Evolutionary conservation across 1,140 invertebrate genomes (phyloP), one percentile per base, ranked within the genome.

Genomic region (Drosophila athabasca): DNA sequence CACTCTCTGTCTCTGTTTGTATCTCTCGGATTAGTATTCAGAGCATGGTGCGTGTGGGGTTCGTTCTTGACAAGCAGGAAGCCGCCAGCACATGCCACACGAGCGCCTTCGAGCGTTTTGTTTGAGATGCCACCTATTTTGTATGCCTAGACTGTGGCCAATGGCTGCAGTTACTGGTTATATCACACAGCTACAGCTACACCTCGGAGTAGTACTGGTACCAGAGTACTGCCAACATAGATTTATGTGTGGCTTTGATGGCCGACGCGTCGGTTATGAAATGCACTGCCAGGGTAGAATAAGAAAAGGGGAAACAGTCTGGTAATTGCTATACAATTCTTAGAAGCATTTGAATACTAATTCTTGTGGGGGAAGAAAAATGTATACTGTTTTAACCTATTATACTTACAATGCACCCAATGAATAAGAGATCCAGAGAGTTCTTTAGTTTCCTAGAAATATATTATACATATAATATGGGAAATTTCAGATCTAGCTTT

Each of bases 11-110:
- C 65, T 82, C 50, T 17, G 50, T 39, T 3, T 43, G n/a, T 13
- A 22, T 45, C 57, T 81, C 51, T 54, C 22, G 24, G 15, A 88
- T 87, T 88, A 88, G 75, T 88, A 87, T 88, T 83, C 82, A 79
- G 69, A 79, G 76, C 79, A 54, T 19, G 9, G 35, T 43, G 48
- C 65, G 48, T 35, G 39, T 51, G 73, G 51, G 35, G 35, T 50
- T 53, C 51, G 48, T 62, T 66, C 52, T 69, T 29, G 51, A 51
- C 35, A 41, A 74, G 55, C 82, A 87, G 82, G 82, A 88, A 87
- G 67, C 77, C 45, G 49, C 15, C 54, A 58, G 82, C 82, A 87
- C 79, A 88, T 72, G 82, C 82, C 82, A 82, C 77, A 68, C 39
- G 46, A 41, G 49, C 22, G 24, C 41, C 44, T 66, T 46, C 44